Evolutionary conservation across 2,888 invertebrate genomes (phyloP).

Genomic region (Mesochorus sp.): DNA sequence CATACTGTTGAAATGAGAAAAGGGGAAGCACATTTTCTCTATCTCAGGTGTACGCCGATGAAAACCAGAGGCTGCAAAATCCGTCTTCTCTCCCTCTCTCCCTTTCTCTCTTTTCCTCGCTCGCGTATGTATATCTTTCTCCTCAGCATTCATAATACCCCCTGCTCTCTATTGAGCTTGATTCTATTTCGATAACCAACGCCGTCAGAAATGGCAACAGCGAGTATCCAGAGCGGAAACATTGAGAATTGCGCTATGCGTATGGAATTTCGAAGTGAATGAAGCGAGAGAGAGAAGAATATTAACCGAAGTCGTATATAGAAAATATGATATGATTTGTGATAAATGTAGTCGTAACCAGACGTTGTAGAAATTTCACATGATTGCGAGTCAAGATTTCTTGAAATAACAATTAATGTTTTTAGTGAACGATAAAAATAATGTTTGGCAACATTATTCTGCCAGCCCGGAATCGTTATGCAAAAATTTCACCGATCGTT

Average conservation of each 20-base stretch:
- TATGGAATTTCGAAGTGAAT: neutral
- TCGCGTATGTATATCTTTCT: neutral
- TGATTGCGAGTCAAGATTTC: neutral
- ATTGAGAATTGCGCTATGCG: constrained; percentile 7
- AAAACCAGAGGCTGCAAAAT: constrained; percentile 48
- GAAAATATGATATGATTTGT: neutral
- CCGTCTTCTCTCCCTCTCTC: constrained; percentile 5
- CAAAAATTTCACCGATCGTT: no score
- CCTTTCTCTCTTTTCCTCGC: neutral
- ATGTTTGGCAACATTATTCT: no score
- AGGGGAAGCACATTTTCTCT: constrained; percentile 21
- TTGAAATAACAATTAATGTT: neutral
- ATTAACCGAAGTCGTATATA: neutral
- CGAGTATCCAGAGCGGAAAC: constrained; percentile 14
- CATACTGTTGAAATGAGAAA: neutral
- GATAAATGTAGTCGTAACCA: neutral
- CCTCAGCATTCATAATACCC: constrained; percentile 24
- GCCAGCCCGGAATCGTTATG: no score
- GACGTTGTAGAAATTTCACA: neutral
- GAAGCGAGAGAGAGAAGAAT: neutral
- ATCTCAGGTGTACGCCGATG: constrained; percentile 50
- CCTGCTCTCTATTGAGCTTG: constrained; percentile 19
- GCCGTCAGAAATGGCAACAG: constrained; percentile 16
- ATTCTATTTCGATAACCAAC: constrained; percentile 54
- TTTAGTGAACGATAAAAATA: neutral